phyloP scores from a whole-genome alignment of 2,888 invertebrate species.

The Tipula lateralis region DNA sequence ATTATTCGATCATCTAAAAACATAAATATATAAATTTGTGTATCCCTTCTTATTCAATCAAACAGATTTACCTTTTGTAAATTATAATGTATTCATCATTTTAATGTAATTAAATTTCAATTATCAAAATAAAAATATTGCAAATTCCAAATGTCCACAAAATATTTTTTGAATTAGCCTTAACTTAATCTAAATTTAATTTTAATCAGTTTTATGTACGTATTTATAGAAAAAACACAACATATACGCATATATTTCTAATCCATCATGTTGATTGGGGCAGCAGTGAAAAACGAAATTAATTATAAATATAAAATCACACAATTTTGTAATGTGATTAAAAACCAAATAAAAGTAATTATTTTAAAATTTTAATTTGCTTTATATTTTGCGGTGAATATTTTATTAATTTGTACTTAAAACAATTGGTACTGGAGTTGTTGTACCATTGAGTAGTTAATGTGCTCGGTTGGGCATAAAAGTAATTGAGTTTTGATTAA shows the following conservation, averaged over 20 bases:
- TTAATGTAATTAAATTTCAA: conserved; percentile 19
- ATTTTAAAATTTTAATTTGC: background rate
- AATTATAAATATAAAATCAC: background rate
- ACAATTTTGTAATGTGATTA: background rate
- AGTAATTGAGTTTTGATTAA: too few species aligned
- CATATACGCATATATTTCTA: background rate
- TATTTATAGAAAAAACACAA: background rate
- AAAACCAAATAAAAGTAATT: background rate
- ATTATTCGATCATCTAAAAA: background rate
- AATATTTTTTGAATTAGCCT: background rate
- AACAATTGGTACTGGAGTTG: background rate
- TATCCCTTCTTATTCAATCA: background rate
- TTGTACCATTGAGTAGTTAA: too few species aligned
- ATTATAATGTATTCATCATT: conserved; percentile 19
- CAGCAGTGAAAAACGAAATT: background rate
- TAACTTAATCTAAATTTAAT: conserved; percentile 11
- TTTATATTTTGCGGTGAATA: background rate
- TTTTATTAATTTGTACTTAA: background rate
- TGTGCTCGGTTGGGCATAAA: too few species aligned
- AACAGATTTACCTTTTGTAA: background rate
- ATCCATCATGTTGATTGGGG: background rate
- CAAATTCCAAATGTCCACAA: background rate
- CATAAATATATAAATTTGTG: background rate
- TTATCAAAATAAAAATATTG: conserved; percentile 9
- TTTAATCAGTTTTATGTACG: background rate